Evolutionary conservation across 2,888 invertebrate species (phyloP), one percentile per base, ranked within the genome.

Genomic region (Parelbella ahira): DNA sequence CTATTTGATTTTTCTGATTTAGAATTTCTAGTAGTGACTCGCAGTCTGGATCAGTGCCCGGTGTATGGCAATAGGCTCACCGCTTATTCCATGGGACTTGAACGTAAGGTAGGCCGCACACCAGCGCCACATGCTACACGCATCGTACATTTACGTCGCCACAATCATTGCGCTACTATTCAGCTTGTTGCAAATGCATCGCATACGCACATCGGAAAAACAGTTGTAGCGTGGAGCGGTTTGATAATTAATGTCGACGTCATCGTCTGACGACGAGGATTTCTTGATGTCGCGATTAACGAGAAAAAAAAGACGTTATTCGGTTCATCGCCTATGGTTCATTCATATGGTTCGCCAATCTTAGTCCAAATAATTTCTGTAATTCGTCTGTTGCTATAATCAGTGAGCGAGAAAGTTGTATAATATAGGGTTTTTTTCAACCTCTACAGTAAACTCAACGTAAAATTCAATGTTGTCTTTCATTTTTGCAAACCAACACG

Each of bases 301-400:
- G 12, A 27, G 25, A 12, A 27, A 25, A 25, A 27, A 27, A 27
- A n/a, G 25, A 27, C 6, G 28, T 7, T 13, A 13, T 15, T 28
- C 7, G 15, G 13, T 28, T 28, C 8, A 28, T 15, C 15, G 4
- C n/a, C n/a, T n/a, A n/a, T n/a, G n/a, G n/a, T n/a, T n/a, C n/a
- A n/a, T n/a, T n/a, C n/a, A n/a, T 5, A 20, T 9, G 2, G 8
- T 24, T 9, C 10, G 9, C 23, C 23, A 23, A 23, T 20, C 20
- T 20, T 23, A 23, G 10, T 23, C 23, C 7, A 23, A 8, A 4
- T 23, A 23, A 23, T 23, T 23, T 23, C 3, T 23, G 23, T 2
- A 23, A 23, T 23, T 9, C 23, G 8, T 23, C 23, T 23, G 23
- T 23, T 23, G 4, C 23, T 23, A 23, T 6, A 20, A 20, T 20